Evolutionary conservation across 2,113 vertebrate species (phyloP).

Genomic region (Illadopsis cleaveri): DNA sequence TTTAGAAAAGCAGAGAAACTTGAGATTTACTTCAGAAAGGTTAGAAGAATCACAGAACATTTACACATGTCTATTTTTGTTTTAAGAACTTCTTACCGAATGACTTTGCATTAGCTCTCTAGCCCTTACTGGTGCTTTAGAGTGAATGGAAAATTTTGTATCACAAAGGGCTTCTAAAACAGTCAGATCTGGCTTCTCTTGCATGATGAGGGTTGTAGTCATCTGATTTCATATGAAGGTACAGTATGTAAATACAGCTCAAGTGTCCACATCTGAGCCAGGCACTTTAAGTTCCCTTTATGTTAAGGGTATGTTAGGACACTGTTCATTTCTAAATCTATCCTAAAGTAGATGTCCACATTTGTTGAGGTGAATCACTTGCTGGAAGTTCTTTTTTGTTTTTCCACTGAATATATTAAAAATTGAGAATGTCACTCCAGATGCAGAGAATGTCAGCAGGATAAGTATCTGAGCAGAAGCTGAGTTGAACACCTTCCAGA

Average conservation of each 20-base stretch:
- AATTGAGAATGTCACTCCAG: neutral
- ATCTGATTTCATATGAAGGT: neutral
- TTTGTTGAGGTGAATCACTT: neutral
- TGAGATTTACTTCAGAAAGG: neutral
- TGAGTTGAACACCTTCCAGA: neutral
- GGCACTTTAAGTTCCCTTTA: neutral
- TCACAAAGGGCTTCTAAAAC: neutral
- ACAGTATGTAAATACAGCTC: neutral
- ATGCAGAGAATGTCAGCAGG: neutral
- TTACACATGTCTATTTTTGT: neutral
- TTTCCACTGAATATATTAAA: neutral
- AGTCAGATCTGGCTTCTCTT: neutral
- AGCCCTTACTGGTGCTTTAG: neutral
- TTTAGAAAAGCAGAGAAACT: neutral
- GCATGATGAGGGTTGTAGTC: neutral
- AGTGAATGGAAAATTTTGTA: neutral
- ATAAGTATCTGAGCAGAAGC: neutral
- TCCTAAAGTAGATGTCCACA: neutral
- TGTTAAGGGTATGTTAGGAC: neutral
- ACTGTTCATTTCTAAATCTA: neutral
- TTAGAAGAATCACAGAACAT: neutral
- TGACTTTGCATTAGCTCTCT: neutral
- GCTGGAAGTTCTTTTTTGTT: neutral
- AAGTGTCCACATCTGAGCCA: neutral
- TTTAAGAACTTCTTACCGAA: neutral